A percentile compares a stretch with the other conserved stretches of the same genome.
Evolutionary conservation across 2,888 invertebrate genomes (phyloP).

Genomic region (Julus scandinavius): DNA sequence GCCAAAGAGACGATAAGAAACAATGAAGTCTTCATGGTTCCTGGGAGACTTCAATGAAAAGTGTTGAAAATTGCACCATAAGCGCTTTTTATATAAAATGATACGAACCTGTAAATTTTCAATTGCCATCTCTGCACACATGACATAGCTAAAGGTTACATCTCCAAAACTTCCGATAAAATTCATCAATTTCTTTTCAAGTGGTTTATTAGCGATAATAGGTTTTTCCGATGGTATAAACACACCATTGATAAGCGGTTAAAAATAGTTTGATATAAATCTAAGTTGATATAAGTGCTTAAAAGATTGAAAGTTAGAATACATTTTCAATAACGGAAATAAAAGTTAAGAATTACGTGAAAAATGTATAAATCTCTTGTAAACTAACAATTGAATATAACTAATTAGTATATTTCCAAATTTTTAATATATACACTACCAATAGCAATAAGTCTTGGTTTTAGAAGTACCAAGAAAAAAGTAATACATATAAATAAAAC

Average conservation of each 20-base stretch:
- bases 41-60: not conserved
- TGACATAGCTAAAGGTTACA: not conserved
- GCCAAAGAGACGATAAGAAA: slow-evolving; percentile 20
- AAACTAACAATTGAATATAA: too few species aligned
- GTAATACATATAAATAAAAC: too few species aligned
- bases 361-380: too few species aligned
- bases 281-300: too few species aligned
- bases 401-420: too few species aligned
- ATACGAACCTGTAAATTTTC: not conserved
- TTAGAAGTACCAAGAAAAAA: too few species aligned
- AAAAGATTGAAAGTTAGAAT: not conserved
- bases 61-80: not conserved
- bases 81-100: not conserved
- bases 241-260: not conserved
- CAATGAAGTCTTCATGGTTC: slow-evolving; percentile 15
- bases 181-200: not conserved
- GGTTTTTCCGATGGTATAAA: not conserved
- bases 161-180: not conserved
- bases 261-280: not conserved
- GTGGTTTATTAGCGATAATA: not conserved
- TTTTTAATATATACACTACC: too few species aligned
- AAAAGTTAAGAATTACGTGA: not conserved
- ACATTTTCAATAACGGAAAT: not conserved
- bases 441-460: too few species aligned
- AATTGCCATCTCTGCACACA: not conserved